Evolutionary conservation across 2,113 vertebrate genomes (phyloP).

Genomic region (Varanus komodoensis): DNA sequence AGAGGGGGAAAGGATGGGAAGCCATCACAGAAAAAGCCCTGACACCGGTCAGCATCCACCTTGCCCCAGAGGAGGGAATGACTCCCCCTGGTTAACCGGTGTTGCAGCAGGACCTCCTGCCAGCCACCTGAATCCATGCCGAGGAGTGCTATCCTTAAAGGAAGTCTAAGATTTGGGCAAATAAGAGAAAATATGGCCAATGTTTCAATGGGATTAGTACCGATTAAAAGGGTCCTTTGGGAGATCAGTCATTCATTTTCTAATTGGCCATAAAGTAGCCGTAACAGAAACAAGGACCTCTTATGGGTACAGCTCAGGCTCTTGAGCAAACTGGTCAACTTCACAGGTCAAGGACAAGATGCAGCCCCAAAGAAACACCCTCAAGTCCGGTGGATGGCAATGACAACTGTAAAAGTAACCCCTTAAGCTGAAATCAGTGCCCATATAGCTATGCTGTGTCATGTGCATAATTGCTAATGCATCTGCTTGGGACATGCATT

Average conservation of each 20-base stretch:
- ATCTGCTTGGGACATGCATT: slow-evolving; percentile 26
- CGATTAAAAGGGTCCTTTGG: background rate
- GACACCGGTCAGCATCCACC: too few species aligned
- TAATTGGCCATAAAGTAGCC: background rate
- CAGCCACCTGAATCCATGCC: background rate
- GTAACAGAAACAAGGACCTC: background rate
- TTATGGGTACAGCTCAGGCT: background rate
- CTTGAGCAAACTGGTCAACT: background rate
- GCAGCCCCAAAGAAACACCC: background rate
- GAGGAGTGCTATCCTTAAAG: background rate
- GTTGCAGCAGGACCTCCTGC: too few species aligned
- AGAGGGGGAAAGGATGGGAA: too few species aligned
- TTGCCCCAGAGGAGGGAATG: too few species aligned
- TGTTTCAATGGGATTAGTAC: background rate
- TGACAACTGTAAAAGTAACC: background rate
- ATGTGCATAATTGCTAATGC: slow-evolving; percentile 7
- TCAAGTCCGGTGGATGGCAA: background rate
- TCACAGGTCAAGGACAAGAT: background rate
- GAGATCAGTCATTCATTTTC: background rate
- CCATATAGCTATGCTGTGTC: background rate
- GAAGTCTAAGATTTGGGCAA: background rate
- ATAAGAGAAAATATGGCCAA: background rate
- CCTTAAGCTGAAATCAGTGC: background rate
- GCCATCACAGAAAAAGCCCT: too few species aligned
- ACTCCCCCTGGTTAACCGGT: background rate